These are phyloP conservation scores for Hemicordylus capensis DNA, from an alignment of 2,113 vertebrate genomes.

Conservation along the genomic window DNA sequence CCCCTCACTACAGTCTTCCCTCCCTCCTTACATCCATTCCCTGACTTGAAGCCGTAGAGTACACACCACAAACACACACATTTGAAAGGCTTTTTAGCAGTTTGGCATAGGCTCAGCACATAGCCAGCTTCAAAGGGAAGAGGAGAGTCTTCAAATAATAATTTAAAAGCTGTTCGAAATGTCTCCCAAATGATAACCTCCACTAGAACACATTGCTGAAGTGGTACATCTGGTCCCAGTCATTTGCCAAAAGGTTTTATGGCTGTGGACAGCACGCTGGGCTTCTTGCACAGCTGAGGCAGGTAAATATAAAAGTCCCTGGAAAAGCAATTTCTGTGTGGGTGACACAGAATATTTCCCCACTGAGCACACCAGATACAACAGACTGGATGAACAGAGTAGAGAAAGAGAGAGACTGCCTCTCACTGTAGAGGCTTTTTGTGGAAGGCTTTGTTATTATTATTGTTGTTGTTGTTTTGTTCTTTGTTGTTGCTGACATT, in stretches of 20 bases:
- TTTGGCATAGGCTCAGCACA: background rate
- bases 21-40: background rate
- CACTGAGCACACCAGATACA: background rate
- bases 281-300: background rate
- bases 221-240: background rate
- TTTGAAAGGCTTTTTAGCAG: background rate
- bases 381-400: background rate
- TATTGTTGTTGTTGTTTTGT: too few species aligned
- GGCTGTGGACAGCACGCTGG: background rate
- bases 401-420: background rate
- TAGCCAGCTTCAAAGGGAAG: background rate
- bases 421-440: background rate
- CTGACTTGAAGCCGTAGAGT: background rate
- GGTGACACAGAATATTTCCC: background rate
- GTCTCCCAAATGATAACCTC: slow-evolving; percentile 4
- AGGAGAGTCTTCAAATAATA: background rate
- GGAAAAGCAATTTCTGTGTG: background rate
- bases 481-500: background rate
- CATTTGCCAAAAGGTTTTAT: background rate
- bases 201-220: slow-evolving; percentile 1
- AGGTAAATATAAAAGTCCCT: background rate
- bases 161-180: background rate
- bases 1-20: background rate
- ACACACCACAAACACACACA: background rate
- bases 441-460: too few species aligned